Conservation (phyloP, 2,888 invertebrate species). For the Dysmachus trigonus region DNA sequence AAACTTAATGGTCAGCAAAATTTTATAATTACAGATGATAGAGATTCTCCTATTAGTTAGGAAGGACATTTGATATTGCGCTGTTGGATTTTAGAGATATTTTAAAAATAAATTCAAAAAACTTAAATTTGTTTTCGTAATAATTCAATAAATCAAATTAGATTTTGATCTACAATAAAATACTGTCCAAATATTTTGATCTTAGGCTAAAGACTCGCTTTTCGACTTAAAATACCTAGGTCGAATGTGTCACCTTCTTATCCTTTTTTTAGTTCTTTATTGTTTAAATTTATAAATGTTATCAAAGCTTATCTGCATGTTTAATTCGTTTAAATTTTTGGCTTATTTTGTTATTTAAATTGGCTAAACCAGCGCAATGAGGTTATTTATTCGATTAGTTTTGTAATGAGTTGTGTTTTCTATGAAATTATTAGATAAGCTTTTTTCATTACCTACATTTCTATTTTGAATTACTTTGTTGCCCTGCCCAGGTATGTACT, state of each 20-base stretch:
- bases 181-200: too few relatives aligned
- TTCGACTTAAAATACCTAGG: background rate
- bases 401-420: background rate
- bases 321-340: background rate
- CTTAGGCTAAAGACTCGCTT: too few relatives aligned
- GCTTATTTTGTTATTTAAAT: background rate
- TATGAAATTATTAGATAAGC: too few relatives aligned
- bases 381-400: background rate
- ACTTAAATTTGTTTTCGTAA: background rate
- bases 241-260: background rate
- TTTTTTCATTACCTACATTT: too few relatives aligned
- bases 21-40: background rate
- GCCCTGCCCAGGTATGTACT: background rate
- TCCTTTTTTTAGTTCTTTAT: background rate
- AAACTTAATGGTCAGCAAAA: background rate
- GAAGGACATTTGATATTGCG: background rate
- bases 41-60: background rate
- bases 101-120: background rate
- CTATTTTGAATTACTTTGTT: background rate
- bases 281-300: background rate
- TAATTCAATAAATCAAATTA: too few relatives aligned
- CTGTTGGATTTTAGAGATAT: background rate
- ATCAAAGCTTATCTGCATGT: background rate
- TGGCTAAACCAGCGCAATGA: background rate
- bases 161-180: too few relatives aligned